These are phyloP conservation scores for Adela reaumurella DNA, from an alignment of 2,888 invertebrate species.

Conservation along the genomic window DNA sequence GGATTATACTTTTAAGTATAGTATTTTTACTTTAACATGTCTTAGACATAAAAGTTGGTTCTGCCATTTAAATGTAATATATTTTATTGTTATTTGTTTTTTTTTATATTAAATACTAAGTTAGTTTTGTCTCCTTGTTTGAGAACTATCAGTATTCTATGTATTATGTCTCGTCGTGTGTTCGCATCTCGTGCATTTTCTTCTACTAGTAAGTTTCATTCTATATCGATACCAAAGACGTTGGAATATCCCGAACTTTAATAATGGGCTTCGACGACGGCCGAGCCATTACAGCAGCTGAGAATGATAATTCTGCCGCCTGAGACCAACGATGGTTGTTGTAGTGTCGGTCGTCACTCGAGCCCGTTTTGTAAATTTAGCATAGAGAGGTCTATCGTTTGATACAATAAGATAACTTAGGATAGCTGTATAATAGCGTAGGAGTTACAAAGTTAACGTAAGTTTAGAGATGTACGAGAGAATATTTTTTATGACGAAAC, in stretches of 20 bases:
- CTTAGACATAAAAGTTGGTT: conserved; percentile 7
- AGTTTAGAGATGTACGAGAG: too few relatives aligned
- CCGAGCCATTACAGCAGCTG: too few relatives aligned
- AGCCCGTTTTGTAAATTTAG: conserved; percentile 20
- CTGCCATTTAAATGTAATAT: conserved; percentile 10
- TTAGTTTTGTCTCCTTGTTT: conserved; percentile 1
- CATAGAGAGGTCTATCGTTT: conserved; percentile 5
- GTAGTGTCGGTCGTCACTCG: too few relatives aligned
- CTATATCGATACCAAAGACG: conserved; percentile 53
- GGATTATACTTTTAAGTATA: too few relatives aligned
- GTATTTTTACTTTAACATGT: conserved; percentile 7
- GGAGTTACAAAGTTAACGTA: too few relatives aligned
- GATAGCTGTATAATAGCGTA: too few relatives aligned
- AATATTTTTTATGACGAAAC: too few relatives aligned
- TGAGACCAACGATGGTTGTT: too few relatives aligned
- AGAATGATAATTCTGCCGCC: too few relatives aligned
- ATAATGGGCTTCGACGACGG: too few relatives aligned
- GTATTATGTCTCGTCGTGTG: conserved; percentile 22
- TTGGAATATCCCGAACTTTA: conserved; percentile 49
- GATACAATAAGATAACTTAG: conserved; percentile 12
- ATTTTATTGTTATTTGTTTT: conserved; percentile 8
- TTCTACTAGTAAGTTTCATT: conserved; percentile 19
- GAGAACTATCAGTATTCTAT: conserved; percentile 36
- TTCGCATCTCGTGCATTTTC: conserved; percentile 22
- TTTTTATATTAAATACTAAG: conserved; percentile 3